Evolutionary conservation across 1,140 invertebrate genomes (phyloP), one percentile per base, ranked within the genome.

Genomic region (Danaus plexippus): DNA sequence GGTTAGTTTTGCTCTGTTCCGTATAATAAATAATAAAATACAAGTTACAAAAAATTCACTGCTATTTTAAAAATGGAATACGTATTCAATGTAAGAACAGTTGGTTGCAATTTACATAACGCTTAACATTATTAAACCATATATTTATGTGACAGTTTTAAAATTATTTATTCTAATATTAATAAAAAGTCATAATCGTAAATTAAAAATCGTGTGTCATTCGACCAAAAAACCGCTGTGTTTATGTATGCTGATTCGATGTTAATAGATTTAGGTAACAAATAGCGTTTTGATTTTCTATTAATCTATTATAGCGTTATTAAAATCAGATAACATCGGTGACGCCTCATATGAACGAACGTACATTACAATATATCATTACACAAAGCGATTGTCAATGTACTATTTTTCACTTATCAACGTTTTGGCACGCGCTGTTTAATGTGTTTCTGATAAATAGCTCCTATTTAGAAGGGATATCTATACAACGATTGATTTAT

Each of bases 21-120:
- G 70, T 72, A 71, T 71, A 83, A 86, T 86, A 86, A 86, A 86
- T 84, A 86, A 86, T 84, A 82, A 83, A 79, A 65, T 59, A 63
- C 63, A 67, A 61, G 63, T 60, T 63, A 59, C 60, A 66, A 53
- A 54, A 54, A 49, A 45, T 42, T 57, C 51, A 43, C 45, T 32
- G 22, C 22, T 32, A 32, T 32, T 32, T 32, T 32, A 32, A 32
- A 32, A 32, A 6, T 8, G 22, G 1, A 32, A 32, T 32, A 32
- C 22, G 22, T 32, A 4, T 32, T 32, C 22, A 32, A 32, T 32
- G 22, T 32, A 32, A 32, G 5, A 32, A 32, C 22, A 32, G 22
- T 32, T 32, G 22, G 22, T 32, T 32, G 22, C 22, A 0, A 32
- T 32, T 32, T 32, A 32, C 22, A 32, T 32, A 32, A 2, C 22